Percentiles rank a stretch among this genome's conserved stretches.
Evolutionary conservation across 2,113 vertebrate species (phyloP).

Genomic region (Nerophis lumbriciformis): DNA sequence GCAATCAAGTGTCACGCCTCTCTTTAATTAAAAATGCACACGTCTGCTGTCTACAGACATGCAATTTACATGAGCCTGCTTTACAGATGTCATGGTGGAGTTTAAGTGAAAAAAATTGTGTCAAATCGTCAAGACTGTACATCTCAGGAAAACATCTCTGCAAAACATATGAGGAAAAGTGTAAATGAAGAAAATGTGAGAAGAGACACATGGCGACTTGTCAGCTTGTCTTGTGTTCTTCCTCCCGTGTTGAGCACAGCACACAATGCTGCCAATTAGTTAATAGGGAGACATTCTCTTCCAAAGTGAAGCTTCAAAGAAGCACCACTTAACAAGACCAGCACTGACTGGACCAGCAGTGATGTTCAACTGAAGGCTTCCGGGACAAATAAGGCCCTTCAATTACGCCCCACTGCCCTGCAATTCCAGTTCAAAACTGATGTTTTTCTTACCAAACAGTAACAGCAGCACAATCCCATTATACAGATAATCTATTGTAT

Average conservation of each 20-base stretch:
- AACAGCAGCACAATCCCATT: no score
- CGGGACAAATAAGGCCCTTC: no score
- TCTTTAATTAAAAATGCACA: slow-evolving; percentile 21
- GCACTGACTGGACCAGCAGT: neutral
- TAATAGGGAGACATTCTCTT: slow-evolving; percentile 40
- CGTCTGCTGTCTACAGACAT: neutral
- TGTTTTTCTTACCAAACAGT: no score
- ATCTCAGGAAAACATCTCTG: neutral
- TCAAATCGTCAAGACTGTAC: slow-evolving; percentile 32
- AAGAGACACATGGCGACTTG: slow-evolving; percentile 32
- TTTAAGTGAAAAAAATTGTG: neutral
- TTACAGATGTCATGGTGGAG: neutral
- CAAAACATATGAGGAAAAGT: slow-evolving; percentile 20
- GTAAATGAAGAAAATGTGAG: slow-evolving; percentile 16
- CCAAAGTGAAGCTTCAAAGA: slow-evolving; percentile 25
- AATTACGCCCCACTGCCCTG: no score
- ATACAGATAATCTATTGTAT: no score
- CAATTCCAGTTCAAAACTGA: no score
- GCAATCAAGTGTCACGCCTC: slow-evolving; percentile 27
- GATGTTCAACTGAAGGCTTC: no score
- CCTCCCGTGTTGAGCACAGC: slow-evolving; percentile 7
- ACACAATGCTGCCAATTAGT: slow-evolving; percentile 57
- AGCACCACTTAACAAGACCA: slow-evolving; percentile 40
- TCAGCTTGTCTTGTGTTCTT: slow-evolving; percentile 30
- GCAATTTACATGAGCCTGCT: neutral